Conservation (phyloP, 2,888 invertebrate genomes). For the Eupithecia insigniata region DNA sequence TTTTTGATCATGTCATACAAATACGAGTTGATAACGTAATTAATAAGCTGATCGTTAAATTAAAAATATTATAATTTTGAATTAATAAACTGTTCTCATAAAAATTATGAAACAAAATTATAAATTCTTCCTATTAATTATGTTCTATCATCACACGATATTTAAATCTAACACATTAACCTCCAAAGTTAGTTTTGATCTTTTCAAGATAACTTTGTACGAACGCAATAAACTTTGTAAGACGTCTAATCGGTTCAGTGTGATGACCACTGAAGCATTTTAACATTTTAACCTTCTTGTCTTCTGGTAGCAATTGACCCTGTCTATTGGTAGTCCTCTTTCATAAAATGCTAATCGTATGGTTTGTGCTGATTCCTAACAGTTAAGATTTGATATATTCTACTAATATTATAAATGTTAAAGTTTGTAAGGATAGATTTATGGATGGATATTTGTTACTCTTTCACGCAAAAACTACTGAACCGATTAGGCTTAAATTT, state of each 20-base stretch:
- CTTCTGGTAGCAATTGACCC: background rate
- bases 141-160: constrained; percentile 25
- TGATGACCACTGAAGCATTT: constrained; percentile 13
- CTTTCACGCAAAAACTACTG: no score
- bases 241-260: constrained; percentile 22
- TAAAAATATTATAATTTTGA: background rate
- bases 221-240: constrained; percentile 31
- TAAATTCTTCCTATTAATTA: constrained; percentile 16
- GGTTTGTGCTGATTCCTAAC: no score
- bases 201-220: constrained; percentile 33
- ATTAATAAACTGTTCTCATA: background rate
- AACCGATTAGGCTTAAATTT: no score
- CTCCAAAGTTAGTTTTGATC: constrained; percentile 39
- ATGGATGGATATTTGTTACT: no score
- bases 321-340: no score
- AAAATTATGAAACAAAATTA: constrained; percentile 13
- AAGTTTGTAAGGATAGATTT: no score
- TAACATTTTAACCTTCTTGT: background rate
- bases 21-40: background rate
- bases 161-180: constrained; percentile 36
- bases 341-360: no score
- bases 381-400: no score
- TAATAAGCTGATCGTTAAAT: background rate
- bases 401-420: no score
- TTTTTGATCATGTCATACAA: background rate